Base-by-base conservation (phyloP, 2,797 vertebrate genomes). In the Garrulus glandarius region DNA sequence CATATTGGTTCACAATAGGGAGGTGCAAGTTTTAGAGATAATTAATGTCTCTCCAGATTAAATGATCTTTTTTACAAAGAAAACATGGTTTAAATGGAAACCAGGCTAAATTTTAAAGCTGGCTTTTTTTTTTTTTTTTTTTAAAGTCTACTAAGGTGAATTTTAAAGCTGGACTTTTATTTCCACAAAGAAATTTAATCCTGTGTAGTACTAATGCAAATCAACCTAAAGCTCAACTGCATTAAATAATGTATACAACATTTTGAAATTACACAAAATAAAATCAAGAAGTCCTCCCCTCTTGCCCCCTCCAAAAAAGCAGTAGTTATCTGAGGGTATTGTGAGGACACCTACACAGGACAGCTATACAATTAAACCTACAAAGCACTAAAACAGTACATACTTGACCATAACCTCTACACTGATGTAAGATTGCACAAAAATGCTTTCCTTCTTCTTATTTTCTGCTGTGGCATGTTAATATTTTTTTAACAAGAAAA, bases 1-100 rank as follows among this genome's bases (percentile, higher is more conserved):
- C 27, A 30, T n/a, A 87, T 39, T 22, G 30, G n/a, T 13, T 90
- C 67, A 69, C 41, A 92, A 61, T 24, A 95, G 15, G 11, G 22
- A 84, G 53, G 11, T 72, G 5, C 11, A 30, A n/a, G 17, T 56
- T 52, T 68, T 92, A 63, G 44, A 87, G 53, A 75, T 68, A 60
- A 65, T 80, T 47, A 63, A 69, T 37, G 11, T 43, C 21, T 61
- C 84, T 74, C 53, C 11, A 72, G 79, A 94, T 67, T 29, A 91
- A 92, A 32, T 29, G 11, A 85, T 75, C 82, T 61, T 56, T 78
- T 72, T 91, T 68, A 57, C 32, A 74, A 96, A 87, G 79, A 84
- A 79, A 34, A 22, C 50, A 37, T 52, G 17, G 9, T 55, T 81
- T 71, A 94, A 88, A 24, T n/a, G 57, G 77, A 93, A 56, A 60